phyloP scores from a whole-genome alignment of 2,113 vertebrate genomes.

The Pongo abelii region DNA sequence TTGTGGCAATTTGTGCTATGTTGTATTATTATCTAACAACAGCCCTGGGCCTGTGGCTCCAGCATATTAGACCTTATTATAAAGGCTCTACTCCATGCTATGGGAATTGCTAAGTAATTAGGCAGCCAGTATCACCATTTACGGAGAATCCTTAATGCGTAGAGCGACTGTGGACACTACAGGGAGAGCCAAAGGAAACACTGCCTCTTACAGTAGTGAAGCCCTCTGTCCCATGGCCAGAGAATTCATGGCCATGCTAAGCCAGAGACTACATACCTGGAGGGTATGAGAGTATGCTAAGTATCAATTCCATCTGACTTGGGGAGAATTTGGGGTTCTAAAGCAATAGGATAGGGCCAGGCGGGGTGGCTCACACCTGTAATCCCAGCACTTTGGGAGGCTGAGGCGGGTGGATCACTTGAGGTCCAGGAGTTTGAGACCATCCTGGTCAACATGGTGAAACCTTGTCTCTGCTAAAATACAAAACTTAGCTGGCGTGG shows the following conservation, averaged over 20 bases:
- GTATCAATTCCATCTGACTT: background rate
- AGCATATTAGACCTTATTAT: conserved; percentile 55
- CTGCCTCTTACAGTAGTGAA: background rate
- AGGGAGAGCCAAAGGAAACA: background rate
- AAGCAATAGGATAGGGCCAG: background rate
- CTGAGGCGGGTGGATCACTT: no score
- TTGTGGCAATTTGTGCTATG: conserved; percentile 47
- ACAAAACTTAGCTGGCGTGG: no score
- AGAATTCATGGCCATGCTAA: background rate
- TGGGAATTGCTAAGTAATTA: conserved; percentile 55
- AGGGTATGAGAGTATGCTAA: background rate
- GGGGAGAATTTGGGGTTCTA: background rate
- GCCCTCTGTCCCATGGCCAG: background rate
- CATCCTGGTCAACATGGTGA: no score
- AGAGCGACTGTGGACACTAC: background rate
- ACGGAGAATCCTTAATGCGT: background rate
- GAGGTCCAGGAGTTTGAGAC: no score
- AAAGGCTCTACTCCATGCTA: background rate
- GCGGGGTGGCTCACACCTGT: no score
- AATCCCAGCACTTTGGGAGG: no score
- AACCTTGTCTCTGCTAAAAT: no score
- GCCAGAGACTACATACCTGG: background rate
- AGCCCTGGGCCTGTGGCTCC: conserved; percentile 34
- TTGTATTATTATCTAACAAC: conserved; percentile 52
- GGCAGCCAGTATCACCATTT: background rate